phyloP scores from a whole-genome alignment of 2,888 invertebrate genomes.

The Leuctra nigra region DNA sequence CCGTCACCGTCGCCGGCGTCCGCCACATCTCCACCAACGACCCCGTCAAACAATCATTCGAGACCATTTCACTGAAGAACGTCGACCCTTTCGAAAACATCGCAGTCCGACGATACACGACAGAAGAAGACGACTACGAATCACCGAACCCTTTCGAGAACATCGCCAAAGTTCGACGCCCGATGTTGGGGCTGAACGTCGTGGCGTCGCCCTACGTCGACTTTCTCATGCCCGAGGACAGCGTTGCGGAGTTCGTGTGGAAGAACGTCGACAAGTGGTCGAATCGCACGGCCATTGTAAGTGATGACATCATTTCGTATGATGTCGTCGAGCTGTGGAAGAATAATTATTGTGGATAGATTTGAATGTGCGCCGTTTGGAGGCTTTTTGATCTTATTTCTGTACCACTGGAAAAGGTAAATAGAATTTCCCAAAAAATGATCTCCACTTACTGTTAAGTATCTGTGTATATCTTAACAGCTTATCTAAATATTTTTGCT shows the following conservation, averaged over 20 bases:
- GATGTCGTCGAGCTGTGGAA: background rate
- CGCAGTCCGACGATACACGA: background rate
- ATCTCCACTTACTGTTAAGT: no score
- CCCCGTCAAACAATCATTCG: no score
- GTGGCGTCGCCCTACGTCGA: constrained; percentile 8
- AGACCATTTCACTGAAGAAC: no score
- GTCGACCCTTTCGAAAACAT: background rate
- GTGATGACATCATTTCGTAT: constrained; percentile 40
- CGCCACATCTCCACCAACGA: no score
- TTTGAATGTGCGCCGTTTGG: no score
- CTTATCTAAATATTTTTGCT: no score
- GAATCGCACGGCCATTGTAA: constrained; percentile 54
- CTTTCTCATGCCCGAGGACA: constrained; percentile 5
- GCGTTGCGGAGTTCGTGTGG: constrained; percentile 46
- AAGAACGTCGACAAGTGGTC: constrained; percentile 56
- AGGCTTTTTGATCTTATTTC: no score
- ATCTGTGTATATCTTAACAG: no score
- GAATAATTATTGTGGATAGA: no score
- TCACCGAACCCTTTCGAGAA: background rate
- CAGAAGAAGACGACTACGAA: background rate
- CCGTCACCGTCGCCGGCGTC: no score
- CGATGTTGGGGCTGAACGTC: background rate
- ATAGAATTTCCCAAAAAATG: no score
- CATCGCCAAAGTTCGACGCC: background rate
- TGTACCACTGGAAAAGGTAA: no score